Conservation (phyloP, 2,888 invertebrate genomes). For the Aspidapion aeneum region DNA sequence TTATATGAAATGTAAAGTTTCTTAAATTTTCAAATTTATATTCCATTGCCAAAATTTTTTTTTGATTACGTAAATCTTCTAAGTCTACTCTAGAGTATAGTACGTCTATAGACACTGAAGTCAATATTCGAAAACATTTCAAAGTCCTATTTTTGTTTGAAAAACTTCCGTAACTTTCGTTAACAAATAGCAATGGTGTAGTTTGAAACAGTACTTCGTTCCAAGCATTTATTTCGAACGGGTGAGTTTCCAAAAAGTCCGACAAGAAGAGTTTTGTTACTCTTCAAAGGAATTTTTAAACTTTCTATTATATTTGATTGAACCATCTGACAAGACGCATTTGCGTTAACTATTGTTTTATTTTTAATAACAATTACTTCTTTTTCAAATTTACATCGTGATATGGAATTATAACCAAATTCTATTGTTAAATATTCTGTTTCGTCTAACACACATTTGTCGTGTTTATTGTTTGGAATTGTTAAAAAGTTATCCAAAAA, state of each 20-base stretch:
- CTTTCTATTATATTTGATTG: slow-evolving; percentile 39
- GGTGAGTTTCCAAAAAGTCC: slow-evolving; percentile 53
- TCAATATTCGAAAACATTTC: slow-evolving; percentile 44
- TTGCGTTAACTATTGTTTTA: slow-evolving; percentile 24
- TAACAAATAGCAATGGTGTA: slow-evolving; percentile 38
- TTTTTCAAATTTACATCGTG: slow-evolving; percentile 46
- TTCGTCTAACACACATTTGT: slow-evolving; percentile 42
- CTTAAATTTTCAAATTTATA: slow-evolving; percentile 23
- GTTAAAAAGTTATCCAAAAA: slow-evolving; percentile 40
- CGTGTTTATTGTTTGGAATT: slow-evolving; percentile 47
- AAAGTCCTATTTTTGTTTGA: slow-evolving; percentile 38
- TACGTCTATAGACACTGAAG: slow-evolving; percentile 44
- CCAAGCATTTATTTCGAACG: slow-evolving; percentile 49
- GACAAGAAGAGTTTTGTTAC: slow-evolving; percentile 38
- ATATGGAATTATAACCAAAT: slow-evolving; percentile 52
- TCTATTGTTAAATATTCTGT: slow-evolving; percentile 44
- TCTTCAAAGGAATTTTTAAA: slow-evolving; percentile 34
- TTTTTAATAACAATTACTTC: slow-evolving; percentile 20
- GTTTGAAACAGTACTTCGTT: slow-evolving; percentile 46
- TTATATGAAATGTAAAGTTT: slow-evolving; percentile 14
- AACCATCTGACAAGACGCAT: slow-evolving; percentile 37
- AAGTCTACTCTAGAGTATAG: slow-evolving; percentile 49
- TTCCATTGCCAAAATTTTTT: slow-evolving; percentile 41
- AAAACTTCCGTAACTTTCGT: slow-evolving; percentile 36
- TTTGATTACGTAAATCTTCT: slow-evolving; percentile 38